Conservation (phyloP, 2,888 invertebrate species). For the Volucella bombylans region DNA sequence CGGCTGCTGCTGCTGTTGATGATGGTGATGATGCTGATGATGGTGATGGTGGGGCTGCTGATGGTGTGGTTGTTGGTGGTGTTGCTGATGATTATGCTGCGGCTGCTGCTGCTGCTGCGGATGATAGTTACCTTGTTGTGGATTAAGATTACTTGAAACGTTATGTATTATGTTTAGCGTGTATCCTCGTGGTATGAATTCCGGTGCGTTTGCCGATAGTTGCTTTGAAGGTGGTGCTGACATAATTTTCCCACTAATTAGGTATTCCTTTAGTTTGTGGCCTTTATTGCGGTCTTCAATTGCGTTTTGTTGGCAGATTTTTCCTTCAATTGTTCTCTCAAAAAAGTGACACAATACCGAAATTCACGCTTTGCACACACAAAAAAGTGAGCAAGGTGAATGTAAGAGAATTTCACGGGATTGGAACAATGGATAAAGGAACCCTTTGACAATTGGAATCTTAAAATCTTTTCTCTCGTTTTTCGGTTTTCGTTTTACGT, state of each 20-base stretch:
- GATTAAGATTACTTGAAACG: conserved; percentile 61
- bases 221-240: conserved; percentile 73
- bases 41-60: conserved; percentile 48
- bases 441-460: conserved; percentile 72
- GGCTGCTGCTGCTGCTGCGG: conserved; percentile 52
- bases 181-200: conserved; percentile 75
- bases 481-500: conserved; percentile 1
- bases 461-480: conserved; percentile 36
- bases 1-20: conserved; percentile 55
- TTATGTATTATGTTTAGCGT: conserved; percentile 66
- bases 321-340: conserved; percentile 43
- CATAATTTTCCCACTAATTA: conserved; percentile 61
- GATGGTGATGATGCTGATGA: conserved; percentile 60
- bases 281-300: conserved; percentile 26
- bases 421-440: conserved; percentile 72
- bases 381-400: conserved; percentile 69
- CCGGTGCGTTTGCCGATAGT: conserved; percentile 76
- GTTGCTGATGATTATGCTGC: conserved; percentile 27
- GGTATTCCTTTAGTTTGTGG: conserved; percentile 22
- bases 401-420: conserved; percentile 71
- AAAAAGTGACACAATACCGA: conserved; percentile 66
- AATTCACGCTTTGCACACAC: conserved; percentile 72
- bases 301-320: conserved; percentile 27
- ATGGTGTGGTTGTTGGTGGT: conserved; percentile 47
- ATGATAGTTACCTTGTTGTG: conserved; percentile 59